A percentile compares a stretch with the other conserved stretches of the same genome.
Conservation (phyloP, 2,797 vertebrate genomes). For the Remorina albescens region DNA sequence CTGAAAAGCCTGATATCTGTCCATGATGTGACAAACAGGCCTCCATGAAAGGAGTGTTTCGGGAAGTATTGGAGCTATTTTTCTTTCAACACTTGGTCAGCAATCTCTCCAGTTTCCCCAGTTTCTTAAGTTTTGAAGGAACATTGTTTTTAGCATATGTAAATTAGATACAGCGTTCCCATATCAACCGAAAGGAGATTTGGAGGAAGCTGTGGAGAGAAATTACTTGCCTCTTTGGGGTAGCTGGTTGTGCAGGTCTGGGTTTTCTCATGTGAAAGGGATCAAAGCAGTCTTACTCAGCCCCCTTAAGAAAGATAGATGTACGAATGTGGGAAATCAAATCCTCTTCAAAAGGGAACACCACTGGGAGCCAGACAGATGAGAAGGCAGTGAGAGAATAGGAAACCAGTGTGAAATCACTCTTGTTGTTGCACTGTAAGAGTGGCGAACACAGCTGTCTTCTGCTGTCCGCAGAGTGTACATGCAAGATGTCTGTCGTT, state of each 20-base stretch:
- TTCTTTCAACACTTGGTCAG: slow-evolving; percentile 22
- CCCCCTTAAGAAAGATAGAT: slow-evolving; percentile 74
- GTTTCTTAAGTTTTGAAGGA: slow-evolving; percentile 61
- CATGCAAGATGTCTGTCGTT: slow-evolving; percentile 47
- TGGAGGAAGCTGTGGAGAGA: slow-evolving; percentile 48
- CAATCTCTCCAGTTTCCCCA: slow-evolving; percentile 38
- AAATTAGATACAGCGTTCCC: slow-evolving; percentile 63
- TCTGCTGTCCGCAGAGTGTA: slow-evolving; percentile 48
- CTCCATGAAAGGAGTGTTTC: slow-evolving; percentile 5
- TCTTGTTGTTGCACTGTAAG: slow-evolving; percentile 58
- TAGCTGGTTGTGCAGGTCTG: slow-evolving; percentile 63
- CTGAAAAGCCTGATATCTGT: slow-evolving; percentile 13
- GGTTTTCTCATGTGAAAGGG: slow-evolving; percentile 66
- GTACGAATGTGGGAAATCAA: slow-evolving; percentile 74
- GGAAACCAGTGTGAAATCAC: slow-evolving; percentile 69
- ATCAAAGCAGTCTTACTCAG: slow-evolving; percentile 74
- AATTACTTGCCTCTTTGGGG: slow-evolving; percentile 65
- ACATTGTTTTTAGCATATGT: slow-evolving; percentile 55
- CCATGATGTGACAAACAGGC: slow-evolving; percentile 18
- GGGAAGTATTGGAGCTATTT: slow-evolving; percentile 17
- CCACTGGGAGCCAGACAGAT: slow-evolving; percentile 66
- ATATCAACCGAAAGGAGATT: slow-evolving; percentile 66
- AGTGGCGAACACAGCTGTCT: slow-evolving; percentile 58
- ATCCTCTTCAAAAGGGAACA: slow-evolving; percentile 72
- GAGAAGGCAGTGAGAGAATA: slow-evolving; percentile 59